Conservation (phyloP, 2,113 vertebrate species). For the Lota lota region DNA sequence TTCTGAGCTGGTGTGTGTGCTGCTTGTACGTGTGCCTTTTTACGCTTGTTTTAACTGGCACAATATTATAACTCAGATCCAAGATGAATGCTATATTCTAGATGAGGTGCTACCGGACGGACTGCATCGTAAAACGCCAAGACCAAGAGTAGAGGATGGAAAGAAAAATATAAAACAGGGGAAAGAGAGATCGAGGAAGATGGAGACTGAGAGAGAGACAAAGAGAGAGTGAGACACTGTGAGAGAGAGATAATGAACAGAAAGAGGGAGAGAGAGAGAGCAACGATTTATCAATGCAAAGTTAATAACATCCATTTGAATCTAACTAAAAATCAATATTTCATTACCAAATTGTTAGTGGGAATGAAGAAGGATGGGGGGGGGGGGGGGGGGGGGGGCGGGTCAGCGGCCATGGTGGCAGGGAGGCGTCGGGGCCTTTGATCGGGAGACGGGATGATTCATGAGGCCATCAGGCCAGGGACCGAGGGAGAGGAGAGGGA, state of each 20-base stretch:
- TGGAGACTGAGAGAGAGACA: not conserved
- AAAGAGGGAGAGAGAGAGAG: slow-evolving; percentile 59
- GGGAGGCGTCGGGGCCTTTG: slow-evolving; percentile 90
- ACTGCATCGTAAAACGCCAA: no score
- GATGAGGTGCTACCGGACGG: no score
- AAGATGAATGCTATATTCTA: no score
- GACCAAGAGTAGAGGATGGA: no score
- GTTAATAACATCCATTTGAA: slow-evolving; percentile 99
- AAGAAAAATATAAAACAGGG: not conserved
- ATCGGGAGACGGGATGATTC: slow-evolving; percentile 98
- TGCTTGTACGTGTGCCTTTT: not conserved
- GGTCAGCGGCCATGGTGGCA: slow-evolving; percentile 86
- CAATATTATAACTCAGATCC: no score
- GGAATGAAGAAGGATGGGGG: slow-evolving; percentile 99
- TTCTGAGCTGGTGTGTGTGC: not conserved
- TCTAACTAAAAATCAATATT: slow-evolving; percentile 99
- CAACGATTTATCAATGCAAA: slow-evolving; percentile 99
- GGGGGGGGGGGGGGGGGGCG: slow-evolving; percentile 97
- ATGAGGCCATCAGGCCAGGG: slow-evolving; percentile 81
- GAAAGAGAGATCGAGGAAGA: not conserved
- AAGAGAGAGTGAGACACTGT: not conserved
- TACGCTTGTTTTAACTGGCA: no score
- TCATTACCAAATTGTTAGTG: slow-evolving; percentile 99
- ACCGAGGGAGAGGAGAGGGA: slow-evolving; percentile 50
- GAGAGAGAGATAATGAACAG: no score